Evolutionary conservation across 2,888 invertebrate species (phyloP), one percentile per base, ranked within the genome.

Genomic region (Drosophila parthenogenetica): DNA sequence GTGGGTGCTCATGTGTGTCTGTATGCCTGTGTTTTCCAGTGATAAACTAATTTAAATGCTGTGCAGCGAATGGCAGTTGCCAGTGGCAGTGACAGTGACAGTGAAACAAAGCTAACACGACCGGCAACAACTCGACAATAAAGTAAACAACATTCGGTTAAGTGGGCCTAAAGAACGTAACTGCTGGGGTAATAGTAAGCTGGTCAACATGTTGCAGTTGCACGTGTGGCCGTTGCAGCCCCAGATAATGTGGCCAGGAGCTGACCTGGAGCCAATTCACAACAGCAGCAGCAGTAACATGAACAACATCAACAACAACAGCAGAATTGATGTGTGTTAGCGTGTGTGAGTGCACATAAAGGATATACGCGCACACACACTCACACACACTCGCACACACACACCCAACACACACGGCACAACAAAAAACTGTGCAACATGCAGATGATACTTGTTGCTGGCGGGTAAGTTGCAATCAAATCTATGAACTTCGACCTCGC

Each of bases 361-460:
- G 61, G 71, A 69, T 50, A 57, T 16, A 60, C 42, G 58, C 43
- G 54, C 51, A 71, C 35, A 39, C 62, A 29, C 62, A 48, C 42
- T 50, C 48, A 48, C 45, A 14, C 29, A 29, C 29, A 51, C 50
- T 14, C 53, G 51, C 55, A 35, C 32, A 22, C 42, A 61, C 37
- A 54, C 17, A 37, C 22, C 10, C 35, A 42, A 40, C 35, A 64
- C 62, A 49, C 16, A 13, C 37, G 13, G 29, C 54, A 48, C 43
- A 51, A 37, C 42, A 49, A 48, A 49, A n/a, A 58, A 60, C n/a
- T 43, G 63, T 32, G 65, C 79, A 86, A 88, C 78, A 92, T 92
- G 92, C 92, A 92, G 92, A 92, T 92, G 92, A 92, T 92, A 90
- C 91, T 92, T 90, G 92, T 92, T 83, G 92, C 92, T 79, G 92